Conservation (phyloP, 2,888 invertebrate species). For the Lasioglossum marginatum region DNA sequence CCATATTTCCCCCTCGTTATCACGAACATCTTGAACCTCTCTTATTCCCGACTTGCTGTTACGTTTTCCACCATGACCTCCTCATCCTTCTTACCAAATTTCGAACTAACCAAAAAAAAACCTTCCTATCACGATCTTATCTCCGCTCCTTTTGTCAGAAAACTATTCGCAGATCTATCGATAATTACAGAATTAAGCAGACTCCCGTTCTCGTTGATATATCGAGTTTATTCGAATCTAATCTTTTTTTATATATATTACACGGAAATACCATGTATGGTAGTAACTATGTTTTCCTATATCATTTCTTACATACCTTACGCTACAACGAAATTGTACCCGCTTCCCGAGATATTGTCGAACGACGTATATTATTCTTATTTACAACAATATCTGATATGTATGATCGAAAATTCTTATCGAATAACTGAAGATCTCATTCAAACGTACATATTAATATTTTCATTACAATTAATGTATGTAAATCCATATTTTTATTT, state of each 20-base stretch:
- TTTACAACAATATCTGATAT: slow-evolving; percentile 13
- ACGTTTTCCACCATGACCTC: slow-evolving; percentile 52
- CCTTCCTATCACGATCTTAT: slow-evolving; percentile 34
- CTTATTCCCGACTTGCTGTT: slow-evolving; percentile 42
- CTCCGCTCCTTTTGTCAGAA: slow-evolving; percentile 31
- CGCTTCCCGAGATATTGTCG: background rate
- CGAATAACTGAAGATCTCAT: background rate
- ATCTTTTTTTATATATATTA: slow-evolving; percentile 33
- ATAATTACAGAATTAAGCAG: background rate
- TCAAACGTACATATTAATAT: background rate
- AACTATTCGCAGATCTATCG: slow-evolving; percentile 12
- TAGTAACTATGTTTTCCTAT: slow-evolving; percentile 33
- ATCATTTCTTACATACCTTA: slow-evolving; percentile 5
- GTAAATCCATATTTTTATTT: background rate
- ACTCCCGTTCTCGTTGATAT: background rate
- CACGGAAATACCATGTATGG: slow-evolving; percentile 40
- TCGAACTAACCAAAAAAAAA: slow-evolving; percentile 61
- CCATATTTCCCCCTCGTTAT: slow-evolving; percentile 8
- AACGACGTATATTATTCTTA: slow-evolving; percentile 8
- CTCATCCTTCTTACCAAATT: slow-evolving; percentile 48
- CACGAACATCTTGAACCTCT: slow-evolving; percentile 35
- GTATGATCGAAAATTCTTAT: background rate
- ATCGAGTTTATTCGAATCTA: background rate
- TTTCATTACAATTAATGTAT: background rate
- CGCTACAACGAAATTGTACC: slow-evolving; percentile 2